Base-by-base conservation (phyloP, 2,888 invertebrate species). In the Rhabditoides inermis region DNA sequence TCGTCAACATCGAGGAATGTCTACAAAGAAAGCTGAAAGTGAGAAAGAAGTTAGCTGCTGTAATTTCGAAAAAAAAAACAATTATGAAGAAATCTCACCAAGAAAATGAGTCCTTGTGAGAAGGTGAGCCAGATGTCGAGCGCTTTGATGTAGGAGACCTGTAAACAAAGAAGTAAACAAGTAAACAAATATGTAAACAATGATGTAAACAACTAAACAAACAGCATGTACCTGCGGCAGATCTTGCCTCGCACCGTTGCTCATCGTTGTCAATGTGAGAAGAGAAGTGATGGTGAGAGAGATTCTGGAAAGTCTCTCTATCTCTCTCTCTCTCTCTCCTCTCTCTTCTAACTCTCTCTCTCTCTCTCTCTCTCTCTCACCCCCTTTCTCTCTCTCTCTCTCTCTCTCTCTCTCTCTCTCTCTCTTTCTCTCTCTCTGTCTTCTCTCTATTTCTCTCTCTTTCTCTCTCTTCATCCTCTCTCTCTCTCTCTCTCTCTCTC, bases 171-270 rank as follows among this genome's bases (percentile, higher is more conserved):
- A n/a, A n/a, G n/a, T n/a, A n/a, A n/a, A n/a, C n/a, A n/a, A n/a
- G n/a, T n/a, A n/a, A n/a, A n/a, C n/a, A n/a, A n/a, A n/a, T n/a
- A n/a, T n/a, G n/a, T n/a, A n/a, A n/a, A n/a, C n/a, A n/a, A n/a
- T n/a, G n/a, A n/a, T n/a, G n/a, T n/a, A n/a, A n/a, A n/a, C n/a
- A n/a, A n/a, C n/a, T n/a, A n/a, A n/a, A n/a, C n/a, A n/a, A n/a
- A n/a, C n/a, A n/a, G n/a, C n/a, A n/a, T n/a, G n/a, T 37, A 73
- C 75, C 58, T 76, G 76, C 4, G 76, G 76, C 46, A 76, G 53
- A 51, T 76, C 75, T 41, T 73, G 73, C 35, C 76, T 40, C 12
- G 72, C 74, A 28, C 75, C 73, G 41, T 76, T 76, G 55, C 73
- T 69, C 72, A 76, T 73, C 10, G 75, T 76, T 3, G 73, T 75